A percentile compares a stretch with the other conserved stretches of the same genome.
phyloP scores from a whole-genome alignment of 2,113 vertebrate species.

The Physeter macrocephalus region DNA sequence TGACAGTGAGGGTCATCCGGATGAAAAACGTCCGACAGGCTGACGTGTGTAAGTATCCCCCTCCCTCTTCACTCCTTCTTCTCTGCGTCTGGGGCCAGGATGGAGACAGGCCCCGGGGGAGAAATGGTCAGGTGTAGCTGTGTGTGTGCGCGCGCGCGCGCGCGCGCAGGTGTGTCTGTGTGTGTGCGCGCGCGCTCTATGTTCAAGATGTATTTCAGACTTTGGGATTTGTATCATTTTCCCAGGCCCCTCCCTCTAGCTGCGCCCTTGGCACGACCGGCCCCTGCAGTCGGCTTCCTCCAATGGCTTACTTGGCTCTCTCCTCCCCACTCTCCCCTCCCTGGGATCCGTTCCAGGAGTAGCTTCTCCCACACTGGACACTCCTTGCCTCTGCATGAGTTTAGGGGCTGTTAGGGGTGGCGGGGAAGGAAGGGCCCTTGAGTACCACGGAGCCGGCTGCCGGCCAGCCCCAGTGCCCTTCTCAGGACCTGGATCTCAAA shows the following conservation, averaged over 20 bases:
- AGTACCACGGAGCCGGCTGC: background rate
- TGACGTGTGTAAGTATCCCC: slow-evolving; percentile 74
- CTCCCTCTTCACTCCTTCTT: background rate
- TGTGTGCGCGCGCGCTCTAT: background rate
- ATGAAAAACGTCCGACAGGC: slow-evolving; percentile 80
- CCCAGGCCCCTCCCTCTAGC: background rate
- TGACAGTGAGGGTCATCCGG: slow-evolving; percentile 78
- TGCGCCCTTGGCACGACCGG: background rate
- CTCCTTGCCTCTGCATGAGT: background rate
- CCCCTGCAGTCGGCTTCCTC: background rate
- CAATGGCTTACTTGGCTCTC: rapidly evolving
- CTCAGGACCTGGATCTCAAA: background rate
- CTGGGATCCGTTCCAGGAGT: background rate
- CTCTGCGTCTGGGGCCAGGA: background rate
- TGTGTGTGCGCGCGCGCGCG: rapidly evolving
- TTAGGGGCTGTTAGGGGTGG: background rate
- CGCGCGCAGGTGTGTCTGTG: rapidly evolving
- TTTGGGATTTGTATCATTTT: background rate
- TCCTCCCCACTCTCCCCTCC: background rate
- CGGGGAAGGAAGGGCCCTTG: background rate
- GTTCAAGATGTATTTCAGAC: background rate
- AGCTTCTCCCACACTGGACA: background rate
- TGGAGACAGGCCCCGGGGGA: background rate
- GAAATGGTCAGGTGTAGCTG: background rate
- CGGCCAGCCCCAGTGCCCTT: background rate